Percentiles rank a stretch among this genome's conserved stretches.
These are phyloP conservation scores for Diuraphis noxia DNA, from an alignment of 1,140 invertebrate genomes.

Conservation along the genomic window DNA sequence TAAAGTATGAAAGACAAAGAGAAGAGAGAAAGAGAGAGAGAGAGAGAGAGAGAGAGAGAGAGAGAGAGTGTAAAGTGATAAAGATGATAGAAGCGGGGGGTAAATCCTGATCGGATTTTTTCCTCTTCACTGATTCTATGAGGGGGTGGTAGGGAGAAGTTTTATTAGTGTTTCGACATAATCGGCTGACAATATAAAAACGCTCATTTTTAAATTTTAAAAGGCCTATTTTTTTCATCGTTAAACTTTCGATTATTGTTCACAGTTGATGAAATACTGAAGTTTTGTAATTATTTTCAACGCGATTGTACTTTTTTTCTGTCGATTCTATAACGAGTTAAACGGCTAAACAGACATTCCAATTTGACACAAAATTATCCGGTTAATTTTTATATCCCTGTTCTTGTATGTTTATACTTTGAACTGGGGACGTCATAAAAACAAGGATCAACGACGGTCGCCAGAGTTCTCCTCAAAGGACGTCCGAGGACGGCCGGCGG, in stretches of 20 bases:
- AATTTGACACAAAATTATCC: neutral
- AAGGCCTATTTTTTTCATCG: neutral
- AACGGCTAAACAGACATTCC: conserved; percentile 21
- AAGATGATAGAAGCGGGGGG: neutral
- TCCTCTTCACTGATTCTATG: neutral
- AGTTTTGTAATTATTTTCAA: neutral
- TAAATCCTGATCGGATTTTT: neutral
- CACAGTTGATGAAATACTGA: neutral
- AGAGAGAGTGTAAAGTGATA: neutral
- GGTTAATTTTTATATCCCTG: neutral
- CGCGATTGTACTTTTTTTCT: neutral
- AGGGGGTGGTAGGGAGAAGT: neutral
- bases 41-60: neutral
- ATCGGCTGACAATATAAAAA: neutral
- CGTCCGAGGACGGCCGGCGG: neutral
- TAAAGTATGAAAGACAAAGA: too few relatives aligned
- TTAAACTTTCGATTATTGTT: neutral
- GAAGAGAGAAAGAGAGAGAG: neutral
- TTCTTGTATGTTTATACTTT: neutral
- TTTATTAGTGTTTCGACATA: conserved; percentile 4
- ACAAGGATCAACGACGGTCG: neutral
- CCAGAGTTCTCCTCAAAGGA: neutral
- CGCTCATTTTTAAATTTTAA: neutral
- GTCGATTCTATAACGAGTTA: neutral
- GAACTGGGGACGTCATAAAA: neutral